Evolutionary conservation across 92 coral and sea anemone genomes (phyloP), one percentile per base, ranked within the genome.

Genomic region (Plumapathes pennacea): DNA sequence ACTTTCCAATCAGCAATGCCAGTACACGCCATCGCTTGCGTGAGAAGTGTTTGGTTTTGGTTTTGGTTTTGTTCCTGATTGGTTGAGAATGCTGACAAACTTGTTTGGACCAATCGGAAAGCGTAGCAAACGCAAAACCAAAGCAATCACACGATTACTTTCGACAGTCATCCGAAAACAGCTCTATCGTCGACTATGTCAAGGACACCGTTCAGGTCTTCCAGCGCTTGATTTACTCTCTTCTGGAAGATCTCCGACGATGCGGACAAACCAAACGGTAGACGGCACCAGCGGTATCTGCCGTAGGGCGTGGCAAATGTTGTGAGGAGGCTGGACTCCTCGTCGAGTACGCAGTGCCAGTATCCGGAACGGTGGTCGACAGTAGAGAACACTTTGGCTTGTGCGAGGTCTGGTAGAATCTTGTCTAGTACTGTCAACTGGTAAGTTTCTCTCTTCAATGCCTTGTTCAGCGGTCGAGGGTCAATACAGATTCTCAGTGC

Each of bases 281-380:
- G 71, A 17, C 77, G 51, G 32, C 69, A 36, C 77, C 84, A 77
- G 3, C 77, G 44, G 64, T 58, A 77, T 54, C 64, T 25, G 24
- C 84, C 63, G 34, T 5, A 68, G 1, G 77, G 84, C 5, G 77
- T 77, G 14, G 77, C 68, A 33, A 77, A 77, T 13, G 77, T 77
- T 4, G 84, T 77, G 62, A 78, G 76, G 13, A 78, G 50, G 32
- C 78, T 69, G 31, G 85, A 69, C 21, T 60, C 65, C 8, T 55
- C 72, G 23, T 63, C 78, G 3, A 77, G 64, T 28, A 69, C 78
- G 36, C 78, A 60, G 51, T 70, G 78, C 78, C 78, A 78, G 46
- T 49, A 78, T 2, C 77, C 85, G 13, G 77, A 44, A 1, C 46
- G 50, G 17, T 59, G 58, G 31, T 60, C 60, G 10, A 57, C 67